These are phyloP conservation scores for Argyra leucocephala DNA, from an alignment of 2,888 invertebrate species.

Conservation along the genomic window DNA sequence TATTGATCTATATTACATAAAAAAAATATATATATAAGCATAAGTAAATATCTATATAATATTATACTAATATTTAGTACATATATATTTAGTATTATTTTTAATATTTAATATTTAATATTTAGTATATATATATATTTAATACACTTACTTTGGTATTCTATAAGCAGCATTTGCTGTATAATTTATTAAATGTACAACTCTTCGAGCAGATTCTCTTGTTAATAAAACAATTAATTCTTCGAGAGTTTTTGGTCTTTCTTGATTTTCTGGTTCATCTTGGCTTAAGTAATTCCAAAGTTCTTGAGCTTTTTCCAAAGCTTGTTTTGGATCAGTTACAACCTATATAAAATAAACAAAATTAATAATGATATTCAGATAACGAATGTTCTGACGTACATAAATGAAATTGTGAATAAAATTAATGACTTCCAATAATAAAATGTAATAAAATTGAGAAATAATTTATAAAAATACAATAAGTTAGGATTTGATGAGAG, in stretches of 20 bases:
- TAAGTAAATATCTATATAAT: neutral
- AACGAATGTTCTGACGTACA: too few species aligned
- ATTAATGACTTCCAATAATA: too few species aligned
- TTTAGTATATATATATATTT: slow-evolving; percentile 15
- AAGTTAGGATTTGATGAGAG: too few species aligned
- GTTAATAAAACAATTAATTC: slow-evolving; percentile 65
- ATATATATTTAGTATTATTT: neutral
- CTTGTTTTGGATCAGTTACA: slow-evolving; percentile 66
- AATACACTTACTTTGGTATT: slow-evolving; percentile 48
- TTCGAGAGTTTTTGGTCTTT: slow-evolving; percentile 66
- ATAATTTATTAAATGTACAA: slow-evolving; percentile 71
- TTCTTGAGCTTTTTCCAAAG: slow-evolving; percentile 62
- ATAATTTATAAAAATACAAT: too few species aligned
- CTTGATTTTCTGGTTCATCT: slow-evolving; percentile 78
- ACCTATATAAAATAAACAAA: too few species aligned
- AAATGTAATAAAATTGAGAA: too few species aligned
- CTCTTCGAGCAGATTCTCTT: slow-evolving; percentile 64
- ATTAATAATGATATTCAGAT: too few species aligned
- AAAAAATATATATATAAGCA: slow-evolving; percentile 14
- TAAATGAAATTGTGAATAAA: too few species aligned
- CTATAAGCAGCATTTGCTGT: slow-evolving; percentile 50
- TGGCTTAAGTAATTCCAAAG: slow-evolving; percentile 61
- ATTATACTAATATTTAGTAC: neutral
- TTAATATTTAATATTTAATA: neutral
- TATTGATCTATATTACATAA: slow-evolving; percentile 43